Evolutionary conservation across 1,140 invertebrate species (phyloP), one percentile per base, ranked within the genome.

Genomic region (Vanessa tameamea): DNA sequence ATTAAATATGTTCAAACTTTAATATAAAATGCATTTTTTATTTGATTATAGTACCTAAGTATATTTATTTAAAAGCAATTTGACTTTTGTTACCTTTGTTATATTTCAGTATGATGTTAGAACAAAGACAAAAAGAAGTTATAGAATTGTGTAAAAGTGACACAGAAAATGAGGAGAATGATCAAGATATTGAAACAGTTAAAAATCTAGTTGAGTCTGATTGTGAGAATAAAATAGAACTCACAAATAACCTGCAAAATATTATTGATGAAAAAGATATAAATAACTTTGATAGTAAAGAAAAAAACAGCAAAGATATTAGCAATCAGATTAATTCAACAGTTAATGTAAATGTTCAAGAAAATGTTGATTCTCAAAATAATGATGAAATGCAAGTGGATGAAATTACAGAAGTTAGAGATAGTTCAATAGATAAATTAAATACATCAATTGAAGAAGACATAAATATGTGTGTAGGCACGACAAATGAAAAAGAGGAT

Each of bases 101-200:
- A 59, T 72, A 70, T 92, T 93, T 64, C 68, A 94, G 94, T 8
- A 87, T 91, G 83, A 82, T 92, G 73, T 78, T 95, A 68, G 91
- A 94, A 83, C 86, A 94, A 83, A 90, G 93, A 75, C 93, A 95
- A 82, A 95, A 94, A 82, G 92, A 94, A 87, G 93, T 94, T 63
- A 92, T 94, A 79, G 90, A 94, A 77, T 90, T 95, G 77, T 95
- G 94, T 78, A 94, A 94, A 84, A 95, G 94, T 85, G 94, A 95
- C 13, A 78, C 81, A 64, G 88, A 91, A 47, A 87, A 86, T 87
- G 94, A 95, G 73, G 83, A 87, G 51, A 86, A 89, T 72, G 74
- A 81, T 83, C 26, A 31, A 55, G 55, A 73, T 37, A 47, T 66
- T 26, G 74, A 70, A 75, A 69, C 75, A 51, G 12, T 47, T 69